phyloP scores from a whole-genome alignment of 2,797 vertebrate genomes.

The Borostomias antarcticus region DNA sequence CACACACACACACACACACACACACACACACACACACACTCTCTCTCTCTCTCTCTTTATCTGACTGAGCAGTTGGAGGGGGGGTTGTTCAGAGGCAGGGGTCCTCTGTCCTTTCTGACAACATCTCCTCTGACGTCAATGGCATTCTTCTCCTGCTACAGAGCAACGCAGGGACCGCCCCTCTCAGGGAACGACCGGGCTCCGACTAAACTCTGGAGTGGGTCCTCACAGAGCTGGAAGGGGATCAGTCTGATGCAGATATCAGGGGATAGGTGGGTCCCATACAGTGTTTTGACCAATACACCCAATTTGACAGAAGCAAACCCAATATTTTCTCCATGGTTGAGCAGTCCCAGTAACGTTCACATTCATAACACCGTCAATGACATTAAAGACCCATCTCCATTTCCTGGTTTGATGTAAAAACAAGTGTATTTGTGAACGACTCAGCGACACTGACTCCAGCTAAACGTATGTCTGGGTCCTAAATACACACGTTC shows the following conservation, averaged over 20 bases:
- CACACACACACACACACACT: no score
- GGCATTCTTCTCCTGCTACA: conserved; percentile 79
- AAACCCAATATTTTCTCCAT: no score
- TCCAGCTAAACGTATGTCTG: neutral
- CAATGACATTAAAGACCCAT: neutral
- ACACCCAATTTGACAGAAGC: no score
- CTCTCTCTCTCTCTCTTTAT: neutral
- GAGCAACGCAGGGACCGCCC: conserved; percentile 77
- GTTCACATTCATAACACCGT: neutral
- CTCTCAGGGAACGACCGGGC: conserved; percentile 60
- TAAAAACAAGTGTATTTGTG: neutral
- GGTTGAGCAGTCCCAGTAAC: conserved; percentile 5
- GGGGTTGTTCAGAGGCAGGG: conserved; percentile 52
- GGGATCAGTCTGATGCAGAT: neutral
- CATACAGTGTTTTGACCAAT: conserved; percentile 16
- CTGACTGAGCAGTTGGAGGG: conserved; percentile 34
- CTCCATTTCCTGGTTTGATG: neutral
- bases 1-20: no score
- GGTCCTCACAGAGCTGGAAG: conserved; percentile 35
- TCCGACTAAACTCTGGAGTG: conserved; percentile 64
- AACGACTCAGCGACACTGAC: neutral
- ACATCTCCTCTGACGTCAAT: conserved; percentile 85
- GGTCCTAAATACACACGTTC: neutral
- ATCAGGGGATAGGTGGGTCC: neutral
- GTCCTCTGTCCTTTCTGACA: conserved; percentile 77